Evolutionary conservation across 2,797 vertebrate species (phyloP).

Genomic region (Arnoldichthys spilopterus): DNA sequence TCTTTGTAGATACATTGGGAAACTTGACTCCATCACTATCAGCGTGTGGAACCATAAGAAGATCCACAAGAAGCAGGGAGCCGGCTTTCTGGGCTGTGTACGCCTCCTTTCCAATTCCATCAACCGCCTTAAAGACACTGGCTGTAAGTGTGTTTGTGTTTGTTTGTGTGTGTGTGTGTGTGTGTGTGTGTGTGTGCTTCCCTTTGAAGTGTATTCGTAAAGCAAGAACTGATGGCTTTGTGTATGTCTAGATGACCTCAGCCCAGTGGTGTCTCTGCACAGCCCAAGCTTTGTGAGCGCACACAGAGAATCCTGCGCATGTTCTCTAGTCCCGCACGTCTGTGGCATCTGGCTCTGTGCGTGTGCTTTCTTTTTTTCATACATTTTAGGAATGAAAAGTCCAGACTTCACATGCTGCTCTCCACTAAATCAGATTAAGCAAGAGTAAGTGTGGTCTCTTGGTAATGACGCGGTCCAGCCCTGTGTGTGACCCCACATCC

Average conservation of each 20-base stretch:
- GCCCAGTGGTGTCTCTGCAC: background rate
- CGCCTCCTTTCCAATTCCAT: constrained; percentile 96
- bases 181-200: background rate
- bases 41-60: constrained; percentile 99
- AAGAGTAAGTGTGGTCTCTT: too few species aligned
- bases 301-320: constrained; percentile 13
- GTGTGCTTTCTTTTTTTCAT: background rate
- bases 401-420: too few species aligned
- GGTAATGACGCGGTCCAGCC: too few species aligned
- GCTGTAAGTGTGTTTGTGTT: constrained; percentile 84
- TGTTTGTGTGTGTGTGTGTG: constrained; percentile 5
- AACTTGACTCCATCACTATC: constrained; percentile 97
- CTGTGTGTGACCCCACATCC: too few species aligned
- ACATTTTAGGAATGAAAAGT: background rate
- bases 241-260: constrained; percentile 24
- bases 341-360: background rate
- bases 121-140: constrained; percentile 98
- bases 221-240: background rate
- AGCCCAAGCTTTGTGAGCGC: background rate
- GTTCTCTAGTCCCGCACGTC: constrained; percentile 17
- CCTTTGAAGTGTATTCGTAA: background rate
- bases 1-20: constrained; percentile 88
- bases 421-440: too few species aligned
- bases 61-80: constrained; percentile 98
- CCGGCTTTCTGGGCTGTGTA: constrained; percentile 96